Evolutionary conservation across 2,113 vertebrate species (phyloP), one percentile per base, ranked within the genome.

Genomic region (Saccopteryx leptura): DNA sequence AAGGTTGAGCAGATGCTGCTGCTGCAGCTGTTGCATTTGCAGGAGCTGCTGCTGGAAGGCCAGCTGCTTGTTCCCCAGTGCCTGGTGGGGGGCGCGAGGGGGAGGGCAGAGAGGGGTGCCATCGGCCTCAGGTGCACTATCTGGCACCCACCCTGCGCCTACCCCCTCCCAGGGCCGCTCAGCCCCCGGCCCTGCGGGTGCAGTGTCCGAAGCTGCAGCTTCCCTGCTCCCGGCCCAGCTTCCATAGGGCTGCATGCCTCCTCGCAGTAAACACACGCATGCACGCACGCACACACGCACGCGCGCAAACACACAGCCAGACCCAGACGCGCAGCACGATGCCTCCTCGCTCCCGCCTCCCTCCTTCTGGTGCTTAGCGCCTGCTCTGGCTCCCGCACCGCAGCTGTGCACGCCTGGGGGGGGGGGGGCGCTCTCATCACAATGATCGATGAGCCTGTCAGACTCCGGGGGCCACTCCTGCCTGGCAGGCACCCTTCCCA

Each of bases 21-120:
- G 99, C 98, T 99, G 99, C 90, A 99, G 98, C 98, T 99, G 99
- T 98, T 99, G 99, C 99, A 99, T 99, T 98, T 99, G 99, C 97
- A 99, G 99, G 97, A 99, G 99, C 99, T 99, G 99, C 98, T 99
- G 99, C 98, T 99, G 99, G 98, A 99, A 99, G 97, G 99, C 99
- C 98, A 99, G 98, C 99, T 99, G 99, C 98, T 99, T 99, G 98
- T 98, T 99, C 98, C 99, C 99, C 98, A 99, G 98, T 97, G 99
- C 99, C 99, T 99, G 98, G 71, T 96, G 90, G 88, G 95, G 91
- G 97, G 98, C 97, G 98, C 98, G 97, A 98, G 97, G 93, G 99
- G 98, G 93, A 31, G 50, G 97, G 98, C 98, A 88, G 98, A 86
- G 93, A 95, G 95, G 93, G 88, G 81, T 13, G 68, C 95, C 88